Conservation (phyloP, 2,113 vertebrate species). For the Serranochromis macrocephalus region DNA sequence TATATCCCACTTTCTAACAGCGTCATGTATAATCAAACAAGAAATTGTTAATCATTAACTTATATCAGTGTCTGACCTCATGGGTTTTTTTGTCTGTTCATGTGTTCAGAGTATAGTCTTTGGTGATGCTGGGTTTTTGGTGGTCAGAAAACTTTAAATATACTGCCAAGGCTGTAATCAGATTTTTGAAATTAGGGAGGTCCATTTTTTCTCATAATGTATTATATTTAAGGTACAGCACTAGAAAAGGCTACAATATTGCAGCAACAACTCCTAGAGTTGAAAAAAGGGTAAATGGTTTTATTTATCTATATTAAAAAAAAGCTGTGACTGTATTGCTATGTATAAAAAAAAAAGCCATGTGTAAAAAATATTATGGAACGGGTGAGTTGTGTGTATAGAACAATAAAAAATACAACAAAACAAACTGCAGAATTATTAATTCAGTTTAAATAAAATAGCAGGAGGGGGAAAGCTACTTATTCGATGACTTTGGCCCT, state of each 20-base stretch:
- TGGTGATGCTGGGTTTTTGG: not conserved
- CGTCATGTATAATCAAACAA: not conserved
- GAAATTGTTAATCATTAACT: not conserved
- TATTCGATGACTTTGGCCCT: not conserved
- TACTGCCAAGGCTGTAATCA: not conserved
- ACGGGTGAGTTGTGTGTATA: not conserved
- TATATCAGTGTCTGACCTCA: not conserved
- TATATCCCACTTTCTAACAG: not conserved
- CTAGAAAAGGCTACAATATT: not conserved
- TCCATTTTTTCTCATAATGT: not conserved
- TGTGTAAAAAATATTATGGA: not conserved
- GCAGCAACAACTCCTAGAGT: not conserved
- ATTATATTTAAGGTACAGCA: not conserved
- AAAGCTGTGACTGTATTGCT: not conserved
- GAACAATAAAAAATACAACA: not conserved
- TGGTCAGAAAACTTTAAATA: not conserved
- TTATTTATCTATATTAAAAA: not conserved
- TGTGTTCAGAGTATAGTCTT: not conserved
- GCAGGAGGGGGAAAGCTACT: not conserved
- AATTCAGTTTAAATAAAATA: not conserved
- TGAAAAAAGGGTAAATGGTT: not conserved
- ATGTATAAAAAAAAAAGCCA: not conserved
- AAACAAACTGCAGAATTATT: not conserved
- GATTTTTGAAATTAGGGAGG: not conserved
- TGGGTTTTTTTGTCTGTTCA: rapidly evolving